Base-by-base conservation (phyloP, 2,888 invertebrate species). In the Phortica magna region DNA sequence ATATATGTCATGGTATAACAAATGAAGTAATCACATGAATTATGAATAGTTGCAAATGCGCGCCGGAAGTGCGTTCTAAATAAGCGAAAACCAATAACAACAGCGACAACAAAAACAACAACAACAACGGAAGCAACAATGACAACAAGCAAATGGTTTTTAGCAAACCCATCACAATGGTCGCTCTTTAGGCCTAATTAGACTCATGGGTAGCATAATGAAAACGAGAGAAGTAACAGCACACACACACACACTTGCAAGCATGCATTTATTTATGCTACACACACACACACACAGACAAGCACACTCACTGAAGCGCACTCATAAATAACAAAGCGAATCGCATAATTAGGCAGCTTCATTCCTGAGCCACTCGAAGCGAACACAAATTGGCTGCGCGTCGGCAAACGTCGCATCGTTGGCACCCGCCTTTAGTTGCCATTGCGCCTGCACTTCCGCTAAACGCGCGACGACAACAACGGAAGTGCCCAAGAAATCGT, bases 361-460 rank as follows among this genome's bases (percentile, higher is more conserved):
- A 79, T 78, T 65, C 41, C 48, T 81, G 74, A 74, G 53, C 53
- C 81, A 82, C 85, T 85, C 79, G 77, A 88, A 83, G 85, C 85
- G 80, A 83, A 84, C 85, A 79, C 86, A 87, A 87, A 87, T 88
- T 87, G 88, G 87, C 83, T 78, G n/a, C n/a, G n/a, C n/a, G n/a
- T n/a, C n/a, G n/a, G n/a, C n/a, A n/a, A n/a, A n/a, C n/a, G n/a
- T n/a, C n/a, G n/a, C n/a, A n/a, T n/a, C n/a, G 19, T 55, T 31
- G 43, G 53, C 43, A 22, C 39, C 42, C 67, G 31, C 41, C 67
- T 67, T 14, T 42, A 39, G 75, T 53, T 70, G 70, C 19, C 19
- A 73, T 73, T 73, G 53, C 48, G 57, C 68, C 77, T 79, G 79
- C 77, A 48, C 71, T 77, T 77, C 77, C 78, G 78, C 67, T 39